Base-by-base conservation (phyloP, 2,888 invertebrate species). In the Amblyteles armatorius region DNA sequence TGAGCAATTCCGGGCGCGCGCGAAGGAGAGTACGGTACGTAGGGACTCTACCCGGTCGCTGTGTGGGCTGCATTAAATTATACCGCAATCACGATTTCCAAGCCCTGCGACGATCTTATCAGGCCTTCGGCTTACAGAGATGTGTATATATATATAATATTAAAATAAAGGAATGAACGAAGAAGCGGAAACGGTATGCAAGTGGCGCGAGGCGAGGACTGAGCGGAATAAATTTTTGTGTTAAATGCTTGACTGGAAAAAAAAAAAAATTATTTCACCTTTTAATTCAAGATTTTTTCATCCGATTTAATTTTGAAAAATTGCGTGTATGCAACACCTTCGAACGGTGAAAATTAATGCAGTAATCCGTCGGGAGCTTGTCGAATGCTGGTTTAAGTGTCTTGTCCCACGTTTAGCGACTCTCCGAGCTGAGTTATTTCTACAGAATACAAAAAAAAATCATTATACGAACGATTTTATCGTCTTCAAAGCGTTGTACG, bases 31-130 rank as follows among this genome's bases (percentile, higher is more conserved):
- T 16, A 55, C 52, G 69, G 79, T 67, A 73, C 65, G 60, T 78
- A 63, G 82, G 73, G 67, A n/a, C 1, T 13, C 67, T 50, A 67
- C 60, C 36, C 50, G 67, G 67, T 69, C 71, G 67, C 77, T 78
- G 85, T 63, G 87, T 86, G 87, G 87, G 87, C 63, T 73, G 86
- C 81, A 79, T 84, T 72, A 89, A 88, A 90, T 90, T 88, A 87
- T 85, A 88, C 81, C 55, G 87, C 81, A 84, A 89, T 90, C 90
- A 84, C 86, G 84, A 90, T 90, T 87, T 74, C 36, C 83, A 83
- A 79, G 84, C 65, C 52, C 55, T 50, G 65, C 79, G 83, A 88
- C 55, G 87, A 88, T 90, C 83, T 89, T 88, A 88, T 89, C 89
- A 81, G 65, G 77, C 60, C 84, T 81, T 80, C 80, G 79, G 68